Percentiles rank a stretch among this genome's conserved stretches.
Evolutionary conservation across 1,140 invertebrate genomes (phyloP).

Genomic region (Bombus confusus): DNA sequence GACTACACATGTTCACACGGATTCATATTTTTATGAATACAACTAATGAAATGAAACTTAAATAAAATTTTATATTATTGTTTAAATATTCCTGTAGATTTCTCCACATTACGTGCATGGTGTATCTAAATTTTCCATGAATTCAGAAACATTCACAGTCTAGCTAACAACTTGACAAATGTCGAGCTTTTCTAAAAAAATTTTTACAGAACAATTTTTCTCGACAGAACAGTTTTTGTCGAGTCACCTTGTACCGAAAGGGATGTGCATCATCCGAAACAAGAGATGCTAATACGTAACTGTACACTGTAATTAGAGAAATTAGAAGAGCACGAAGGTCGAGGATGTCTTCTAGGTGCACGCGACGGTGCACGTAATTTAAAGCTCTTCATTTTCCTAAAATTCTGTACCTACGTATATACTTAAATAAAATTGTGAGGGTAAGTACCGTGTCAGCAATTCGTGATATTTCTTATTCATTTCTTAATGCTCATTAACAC

Average conservation of each 20-base stretch:
- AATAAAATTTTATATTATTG: too few species aligned
- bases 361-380: conserved; percentile 26
- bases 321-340: conserved; percentile 36
- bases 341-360: conserved; percentile 9
- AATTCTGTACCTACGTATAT: conserved; percentile 12
- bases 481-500: conserved; percentile 20
- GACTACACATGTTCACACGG: background rate
- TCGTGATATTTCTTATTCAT: conserved; percentile 37
- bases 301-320: conserved; percentile 43
- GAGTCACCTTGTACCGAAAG: background rate
- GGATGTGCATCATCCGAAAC: conserved; percentile 18
- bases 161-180: too few species aligned
- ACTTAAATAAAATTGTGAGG: conserved; percentile 38
- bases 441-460: conserved; percentile 29
- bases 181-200: background rate
- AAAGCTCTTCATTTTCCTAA: conserved; percentile 27
- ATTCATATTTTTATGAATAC: too few species aligned
- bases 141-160: background rate
- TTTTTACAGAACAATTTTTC: too few species aligned
- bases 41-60: too few species aligned
- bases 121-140: background rate
- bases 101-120: too few species aligned
- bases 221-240: background rate
- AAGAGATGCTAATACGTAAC: conserved; percentile 12
- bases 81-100: too few species aligned